Conservation (phyloP, 2,113 vertebrate species). For the Tragulus kanchil region DNA sequence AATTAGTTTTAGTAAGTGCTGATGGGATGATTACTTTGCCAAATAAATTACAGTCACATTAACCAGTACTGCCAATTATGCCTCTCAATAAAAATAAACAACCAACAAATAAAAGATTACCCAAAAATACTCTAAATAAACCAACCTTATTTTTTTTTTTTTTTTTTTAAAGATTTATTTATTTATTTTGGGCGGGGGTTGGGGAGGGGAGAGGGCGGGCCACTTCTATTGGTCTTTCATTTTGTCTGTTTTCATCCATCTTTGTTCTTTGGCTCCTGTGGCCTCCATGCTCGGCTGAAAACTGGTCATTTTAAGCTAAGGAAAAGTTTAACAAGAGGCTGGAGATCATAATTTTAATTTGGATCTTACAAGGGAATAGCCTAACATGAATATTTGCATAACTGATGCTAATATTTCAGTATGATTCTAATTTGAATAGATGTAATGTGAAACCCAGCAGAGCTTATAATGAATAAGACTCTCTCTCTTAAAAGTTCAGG, state of each 20-base stretch:
- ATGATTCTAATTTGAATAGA: slow-evolving; percentile 18
- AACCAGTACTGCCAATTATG: background rate
- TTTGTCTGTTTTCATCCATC: no score
- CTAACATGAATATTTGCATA: background rate
- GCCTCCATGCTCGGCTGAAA: background rate
- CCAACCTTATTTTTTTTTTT: background rate
- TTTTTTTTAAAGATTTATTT: no score
- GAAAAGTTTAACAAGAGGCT: background rate
- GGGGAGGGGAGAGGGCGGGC: no score
- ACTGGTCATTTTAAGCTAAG: background rate
- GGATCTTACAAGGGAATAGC: background rate
- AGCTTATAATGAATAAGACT: background rate
- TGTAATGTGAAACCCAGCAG: background rate
- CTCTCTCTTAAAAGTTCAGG: background rate
- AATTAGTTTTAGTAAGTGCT: slow-evolving; percentile 23
- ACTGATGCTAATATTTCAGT: background rate
- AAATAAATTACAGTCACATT: background rate
- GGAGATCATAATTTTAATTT: background rate
- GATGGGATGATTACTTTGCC: background rate
- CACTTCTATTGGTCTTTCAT: no score
- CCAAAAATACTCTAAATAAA: slow-evolving; percentile 20
- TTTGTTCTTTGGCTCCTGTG: no score
- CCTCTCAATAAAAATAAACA: background rate
- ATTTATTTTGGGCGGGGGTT: no score
- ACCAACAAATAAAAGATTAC: background rate